Conservation (phyloP, 2,113 vertebrate genomes). For the Heterotis niloticus region DNA sequence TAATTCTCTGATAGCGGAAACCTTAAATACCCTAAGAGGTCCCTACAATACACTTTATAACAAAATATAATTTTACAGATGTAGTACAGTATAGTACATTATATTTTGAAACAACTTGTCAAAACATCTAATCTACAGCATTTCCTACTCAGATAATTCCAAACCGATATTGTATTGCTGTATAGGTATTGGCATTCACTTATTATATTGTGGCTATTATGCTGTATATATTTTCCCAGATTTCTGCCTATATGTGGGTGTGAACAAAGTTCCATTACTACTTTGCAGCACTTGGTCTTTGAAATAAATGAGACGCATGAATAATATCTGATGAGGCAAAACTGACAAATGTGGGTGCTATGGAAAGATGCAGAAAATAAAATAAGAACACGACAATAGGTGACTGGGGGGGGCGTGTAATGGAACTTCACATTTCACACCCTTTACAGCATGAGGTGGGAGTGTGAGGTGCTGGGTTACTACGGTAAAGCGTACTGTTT, state of each 20-base stretch:
- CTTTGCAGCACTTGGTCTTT: background rate
- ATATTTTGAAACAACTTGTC: conserved; percentile 13
- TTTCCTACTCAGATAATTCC: conserved; percentile 19
- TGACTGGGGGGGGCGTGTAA: background rate
- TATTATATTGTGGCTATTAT: conserved; percentile 1
- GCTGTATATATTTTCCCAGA: conserved; percentile 7
- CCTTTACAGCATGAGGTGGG: background rate
- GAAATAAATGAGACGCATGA: background rate
- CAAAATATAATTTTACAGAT: conserved; percentile 27
- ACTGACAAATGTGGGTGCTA: background rate
- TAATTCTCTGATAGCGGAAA: conserved; percentile 14
- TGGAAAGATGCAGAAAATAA: background rate
- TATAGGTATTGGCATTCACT: conserved; percentile 11
- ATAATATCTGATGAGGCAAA: background rate
- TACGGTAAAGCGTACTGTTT: background rate
- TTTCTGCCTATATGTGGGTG: background rate
- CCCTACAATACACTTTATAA: conserved; percentile 21
- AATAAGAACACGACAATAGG: no score
- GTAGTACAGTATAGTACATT: conserved; percentile 11
- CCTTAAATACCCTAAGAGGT: conserved; percentile 17
- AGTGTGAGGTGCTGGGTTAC: background rate
- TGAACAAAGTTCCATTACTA: background rate
- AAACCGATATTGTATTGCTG: conserved; percentile 26
- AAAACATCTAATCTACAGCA: conserved; percentile 8
- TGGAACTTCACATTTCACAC: background rate